A percentile compares a stretch with the other conserved stretches of the same genome.
phyloP scores from a whole-genome alignment of 2,797 vertebrate genomes.

The Sebastes baramenuke region DNA sequence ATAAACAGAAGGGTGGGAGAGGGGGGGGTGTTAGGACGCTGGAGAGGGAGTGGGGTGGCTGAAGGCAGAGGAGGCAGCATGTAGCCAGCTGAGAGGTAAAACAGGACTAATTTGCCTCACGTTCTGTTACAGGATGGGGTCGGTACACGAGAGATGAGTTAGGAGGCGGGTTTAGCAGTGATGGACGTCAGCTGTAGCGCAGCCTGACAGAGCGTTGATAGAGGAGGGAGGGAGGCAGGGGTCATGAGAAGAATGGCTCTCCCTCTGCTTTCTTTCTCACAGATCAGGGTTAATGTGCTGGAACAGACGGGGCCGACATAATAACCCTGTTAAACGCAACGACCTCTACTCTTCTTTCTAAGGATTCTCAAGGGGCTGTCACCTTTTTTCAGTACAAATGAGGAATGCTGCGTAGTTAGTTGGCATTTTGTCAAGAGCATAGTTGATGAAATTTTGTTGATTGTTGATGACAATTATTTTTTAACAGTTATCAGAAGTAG shows the following conservation, averaged over 20 bases:
- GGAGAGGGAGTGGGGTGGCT: conserved; percentile 26
- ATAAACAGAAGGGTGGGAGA: conserved; percentile 70
- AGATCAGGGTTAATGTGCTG: conserved; percentile 58
- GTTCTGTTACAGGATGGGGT: conserved; percentile 46
- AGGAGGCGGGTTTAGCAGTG: conserved; percentile 17
- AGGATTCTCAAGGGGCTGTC: neutral
- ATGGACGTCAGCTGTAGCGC: conserved; percentile 65
- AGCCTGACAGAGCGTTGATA: conserved; percentile 28
- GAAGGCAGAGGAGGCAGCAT: conserved; percentile 29
- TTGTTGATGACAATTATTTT: neutral
- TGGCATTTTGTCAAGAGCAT: neutral
- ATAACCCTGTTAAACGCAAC: conserved; percentile 19
- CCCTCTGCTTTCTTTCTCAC: conserved; percentile 43
- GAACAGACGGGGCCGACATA: conserved; percentile 26
- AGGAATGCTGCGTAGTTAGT: neutral
- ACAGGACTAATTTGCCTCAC: conserved; percentile 46
- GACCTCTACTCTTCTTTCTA: neutral
- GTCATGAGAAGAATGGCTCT: conserved; percentile 72
- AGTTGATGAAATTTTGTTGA: neutral
- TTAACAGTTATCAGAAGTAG: neutral
- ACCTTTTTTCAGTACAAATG: neutral
- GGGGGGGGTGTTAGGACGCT: neutral
- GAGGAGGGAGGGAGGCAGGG: conserved; percentile 25
- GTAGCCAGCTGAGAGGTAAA: conserved; percentile 39
- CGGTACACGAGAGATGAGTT: conserved; percentile 8